Conservation (phyloP, 2,797 vertebrate genomes). For the Chelmon rostratus region DNA sequence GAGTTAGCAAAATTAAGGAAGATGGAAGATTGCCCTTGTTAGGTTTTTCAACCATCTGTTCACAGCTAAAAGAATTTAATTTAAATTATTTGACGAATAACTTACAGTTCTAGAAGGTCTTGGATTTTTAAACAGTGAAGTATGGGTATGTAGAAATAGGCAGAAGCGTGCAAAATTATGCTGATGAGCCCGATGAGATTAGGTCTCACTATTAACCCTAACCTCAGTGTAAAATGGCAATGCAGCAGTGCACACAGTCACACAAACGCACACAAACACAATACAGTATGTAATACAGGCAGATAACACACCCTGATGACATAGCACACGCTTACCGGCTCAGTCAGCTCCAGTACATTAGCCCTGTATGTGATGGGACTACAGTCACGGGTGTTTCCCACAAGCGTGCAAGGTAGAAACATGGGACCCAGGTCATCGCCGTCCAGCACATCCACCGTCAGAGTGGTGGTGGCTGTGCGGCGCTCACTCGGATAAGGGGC, state of each 20-base stretch:
- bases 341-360: constrained; percentile 90
- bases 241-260: background rate
- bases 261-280: constrained; percentile 11
- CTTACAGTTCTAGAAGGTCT: constrained; percentile 9
- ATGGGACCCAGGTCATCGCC: constrained; percentile 97
- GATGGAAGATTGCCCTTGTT: background rate
- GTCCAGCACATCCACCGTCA: constrained; percentile 95
- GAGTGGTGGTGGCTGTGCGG: constrained; percentile 93
- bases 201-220: constrained; percentile 7
- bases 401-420: constrained; percentile 95
- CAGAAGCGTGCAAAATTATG: background rate
- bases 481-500: constrained; percentile 92
- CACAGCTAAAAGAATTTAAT: background rate
- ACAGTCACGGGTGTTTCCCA: constrained; percentile 94
- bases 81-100: constrained; percentile 14
- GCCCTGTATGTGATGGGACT: constrained; percentile 93
- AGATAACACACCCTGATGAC: too few relatives aligned
- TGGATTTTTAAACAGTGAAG: constrained; percentile 8
- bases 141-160: background rate
- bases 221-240: background rate
- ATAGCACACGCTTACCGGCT: constrained; percentile 87
- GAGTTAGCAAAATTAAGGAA: background rate
- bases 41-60: background rate
- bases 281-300: background rate
- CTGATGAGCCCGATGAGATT: background rate